A percentile compares a stretch with the other conserved stretches of the same genome.
Evolutionary conservation across 2,797 vertebrate genomes (phyloP).

Genomic region (Allobates femoralis): DNA sequence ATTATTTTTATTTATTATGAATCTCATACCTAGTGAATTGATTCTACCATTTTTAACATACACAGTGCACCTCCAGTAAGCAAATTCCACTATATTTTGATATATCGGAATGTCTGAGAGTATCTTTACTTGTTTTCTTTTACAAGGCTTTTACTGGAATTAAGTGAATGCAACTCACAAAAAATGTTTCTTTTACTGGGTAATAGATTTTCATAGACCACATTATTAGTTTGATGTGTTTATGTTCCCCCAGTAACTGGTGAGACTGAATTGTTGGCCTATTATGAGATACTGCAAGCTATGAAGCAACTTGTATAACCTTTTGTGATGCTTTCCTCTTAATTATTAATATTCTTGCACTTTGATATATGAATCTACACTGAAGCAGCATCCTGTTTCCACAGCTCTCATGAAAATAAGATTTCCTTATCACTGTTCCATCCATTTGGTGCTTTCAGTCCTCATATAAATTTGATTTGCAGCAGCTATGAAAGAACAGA

Average conservation of each 20-base stretch:
- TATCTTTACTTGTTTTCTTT: background rate
- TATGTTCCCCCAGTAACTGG: slow-evolving; percentile 20
- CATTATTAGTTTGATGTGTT: slow-evolving; percentile 20
- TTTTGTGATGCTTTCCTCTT: slow-evolving; percentile 34
- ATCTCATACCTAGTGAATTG: too few relatives aligned
- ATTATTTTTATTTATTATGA: background rate
- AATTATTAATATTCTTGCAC: slow-evolving; percentile 51
- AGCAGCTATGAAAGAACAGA: slow-evolving; percentile 68
- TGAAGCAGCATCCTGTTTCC: slow-evolving; percentile 48
- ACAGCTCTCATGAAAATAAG: slow-evolving; percentile 61
- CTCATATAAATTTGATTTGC: slow-evolving; percentile 74
- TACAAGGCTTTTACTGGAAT: background rate
- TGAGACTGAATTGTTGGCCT: slow-evolving; percentile 26
- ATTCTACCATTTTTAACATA: background rate
- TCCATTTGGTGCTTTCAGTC: slow-evolving; percentile 69
- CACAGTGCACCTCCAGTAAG: background rate
- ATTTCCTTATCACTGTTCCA: slow-evolving; percentile 59
- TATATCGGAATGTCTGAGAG: background rate
- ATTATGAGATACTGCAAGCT: slow-evolving; percentile 31
- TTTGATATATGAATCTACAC: slow-evolving; percentile 56
- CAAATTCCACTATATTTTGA: background rate
- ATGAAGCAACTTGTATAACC: slow-evolving; percentile 32
- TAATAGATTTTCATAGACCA: slow-evolving; percentile 19
- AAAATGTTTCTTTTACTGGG: slow-evolving; percentile 10
- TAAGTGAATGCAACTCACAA: background rate